Percentiles rank a stretch among this genome's conserved stretches.
phyloP scores from a whole-genome alignment of 2,797 vertebrate species.

The Natrix natrix region DNA sequence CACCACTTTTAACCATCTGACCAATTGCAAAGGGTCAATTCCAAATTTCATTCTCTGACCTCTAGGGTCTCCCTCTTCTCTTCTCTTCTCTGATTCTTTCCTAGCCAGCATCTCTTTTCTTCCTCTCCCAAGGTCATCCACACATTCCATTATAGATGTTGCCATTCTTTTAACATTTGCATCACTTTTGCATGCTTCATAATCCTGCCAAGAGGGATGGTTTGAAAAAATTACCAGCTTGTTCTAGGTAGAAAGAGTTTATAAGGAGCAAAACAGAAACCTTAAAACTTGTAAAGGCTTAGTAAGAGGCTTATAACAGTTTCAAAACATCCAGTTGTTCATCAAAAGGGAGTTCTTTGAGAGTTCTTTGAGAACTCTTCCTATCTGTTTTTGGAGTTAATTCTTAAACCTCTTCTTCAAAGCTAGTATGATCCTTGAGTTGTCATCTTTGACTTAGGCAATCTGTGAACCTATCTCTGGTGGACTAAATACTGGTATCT shows the following conservation, averaged over 20 bases:
- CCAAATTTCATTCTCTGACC: background rate
- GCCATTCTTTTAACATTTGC: background rate
- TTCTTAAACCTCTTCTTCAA: background rate
- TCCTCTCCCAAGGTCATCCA: background rate
- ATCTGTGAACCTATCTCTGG: background rate
- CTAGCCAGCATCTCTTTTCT: background rate
- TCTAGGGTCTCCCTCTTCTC: background rate
- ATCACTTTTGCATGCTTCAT: background rate
- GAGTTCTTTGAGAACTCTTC: background rate
- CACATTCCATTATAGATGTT: background rate
- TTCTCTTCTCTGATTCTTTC: background rate
- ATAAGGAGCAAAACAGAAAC: background rate
- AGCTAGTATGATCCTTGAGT: background rate
- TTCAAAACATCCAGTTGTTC: background rate
- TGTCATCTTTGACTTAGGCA: background rate
- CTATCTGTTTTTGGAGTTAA: background rate
- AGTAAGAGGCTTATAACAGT: background rate
- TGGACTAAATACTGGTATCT: background rate
- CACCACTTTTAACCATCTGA: background rate
- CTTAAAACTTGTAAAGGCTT: background rate
- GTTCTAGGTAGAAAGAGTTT: background rate
- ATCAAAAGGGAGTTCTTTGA: background rate
- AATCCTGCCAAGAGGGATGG: background rate
- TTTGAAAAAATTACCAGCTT: background rate
- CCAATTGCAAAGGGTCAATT: background rate